phyloP scores from a whole-genome alignment of 2,888 invertebrate genomes.

The Cataglyphis altisquamis region DNA sequence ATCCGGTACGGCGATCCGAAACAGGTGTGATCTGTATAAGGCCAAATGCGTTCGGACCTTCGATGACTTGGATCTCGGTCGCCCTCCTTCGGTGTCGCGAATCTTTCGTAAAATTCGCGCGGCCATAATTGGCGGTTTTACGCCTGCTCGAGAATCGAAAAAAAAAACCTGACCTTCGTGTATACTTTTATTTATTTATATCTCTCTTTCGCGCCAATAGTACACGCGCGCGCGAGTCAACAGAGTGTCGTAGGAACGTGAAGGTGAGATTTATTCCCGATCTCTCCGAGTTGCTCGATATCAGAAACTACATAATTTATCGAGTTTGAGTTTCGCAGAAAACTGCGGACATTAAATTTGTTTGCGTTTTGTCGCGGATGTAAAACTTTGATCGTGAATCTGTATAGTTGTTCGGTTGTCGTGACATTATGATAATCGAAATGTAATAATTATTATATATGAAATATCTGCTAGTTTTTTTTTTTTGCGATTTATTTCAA shows the following conservation, averaged over 20 bases:
- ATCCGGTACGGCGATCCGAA: conserved; percentile 20
- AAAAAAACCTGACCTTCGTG: not conserved
- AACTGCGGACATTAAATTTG: not conserved
- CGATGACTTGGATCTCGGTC: conserved; percentile 10
- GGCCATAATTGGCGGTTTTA: conserved; percentile 9
- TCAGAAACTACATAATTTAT: not conserved
- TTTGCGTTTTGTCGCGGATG: not conserved
- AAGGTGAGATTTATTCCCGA: not conserved
- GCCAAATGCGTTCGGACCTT: conserved; percentile 21
- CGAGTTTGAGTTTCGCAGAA: not conserved
- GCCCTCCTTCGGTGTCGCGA: not conserved
- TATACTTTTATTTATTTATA: conserved; percentile 16
- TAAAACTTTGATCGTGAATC: not conserved
- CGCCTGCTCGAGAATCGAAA: conserved; percentile 1
- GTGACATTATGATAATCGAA: no score
- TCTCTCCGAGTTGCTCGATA: not conserved
- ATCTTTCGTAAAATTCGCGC: not conserved
- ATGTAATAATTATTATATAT: not conserved
- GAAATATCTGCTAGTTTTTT: not conserved
- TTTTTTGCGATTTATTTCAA: no score
- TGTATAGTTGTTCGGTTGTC: no score
- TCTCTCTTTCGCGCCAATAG: not conserved
- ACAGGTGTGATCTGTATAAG: conserved; percentile 44
- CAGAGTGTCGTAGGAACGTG: not conserved
- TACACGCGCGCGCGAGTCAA: not conserved